Conservation (phyloP, 1,140 invertebrate species). For the Protaetia brevitarsis region DNA sequence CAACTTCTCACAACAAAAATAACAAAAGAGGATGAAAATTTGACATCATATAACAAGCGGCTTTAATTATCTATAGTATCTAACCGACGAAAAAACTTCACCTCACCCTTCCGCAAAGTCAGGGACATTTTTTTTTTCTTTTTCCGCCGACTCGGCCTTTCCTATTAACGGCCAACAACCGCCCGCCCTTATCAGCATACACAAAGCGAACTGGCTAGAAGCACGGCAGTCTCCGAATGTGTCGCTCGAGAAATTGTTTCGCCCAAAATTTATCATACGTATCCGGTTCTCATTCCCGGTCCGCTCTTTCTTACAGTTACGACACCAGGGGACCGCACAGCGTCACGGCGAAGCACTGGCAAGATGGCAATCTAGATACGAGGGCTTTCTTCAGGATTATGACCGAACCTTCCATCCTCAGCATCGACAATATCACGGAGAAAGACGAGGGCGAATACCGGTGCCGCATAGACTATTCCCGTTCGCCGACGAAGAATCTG, state of each 20-base stretch:
- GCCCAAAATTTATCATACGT: not conserved
- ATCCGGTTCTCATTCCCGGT: not conserved
- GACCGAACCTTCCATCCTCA: slow-evolving; percentile 61
- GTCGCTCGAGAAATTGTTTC: slow-evolving; percentile 4
- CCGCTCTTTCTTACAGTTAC: slow-evolving; percentile 53
- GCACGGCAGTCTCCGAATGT: not conserved
- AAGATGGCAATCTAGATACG: slow-evolving; percentile 54
- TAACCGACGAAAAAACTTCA: not conserved
- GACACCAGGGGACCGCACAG: slow-evolving; percentile 55
- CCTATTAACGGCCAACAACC: not conserved
- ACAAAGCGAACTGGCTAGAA: not conserved
- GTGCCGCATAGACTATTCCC: slow-evolving; percentile 67
- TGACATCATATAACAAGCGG: not conserved
- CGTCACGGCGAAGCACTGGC: slow-evolving; percentile 56
- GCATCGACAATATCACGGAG: slow-evolving; percentile 61
- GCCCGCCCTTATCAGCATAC: not conserved
- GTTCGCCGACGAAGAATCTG: slow-evolving; percentile 67
- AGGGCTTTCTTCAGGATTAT: slow-evolving; percentile 57
- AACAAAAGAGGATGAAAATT: no score
- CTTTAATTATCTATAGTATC: not conserved
- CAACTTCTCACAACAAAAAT: no score
- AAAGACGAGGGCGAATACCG: slow-evolving; percentile 64
- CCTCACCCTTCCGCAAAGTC: not conserved
- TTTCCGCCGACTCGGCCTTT: not conserved
- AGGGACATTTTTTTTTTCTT: not conserved